Conservation (phyloP, 2,113 vertebrate genomes). For the Porphyrio hochstetteri region DNA sequence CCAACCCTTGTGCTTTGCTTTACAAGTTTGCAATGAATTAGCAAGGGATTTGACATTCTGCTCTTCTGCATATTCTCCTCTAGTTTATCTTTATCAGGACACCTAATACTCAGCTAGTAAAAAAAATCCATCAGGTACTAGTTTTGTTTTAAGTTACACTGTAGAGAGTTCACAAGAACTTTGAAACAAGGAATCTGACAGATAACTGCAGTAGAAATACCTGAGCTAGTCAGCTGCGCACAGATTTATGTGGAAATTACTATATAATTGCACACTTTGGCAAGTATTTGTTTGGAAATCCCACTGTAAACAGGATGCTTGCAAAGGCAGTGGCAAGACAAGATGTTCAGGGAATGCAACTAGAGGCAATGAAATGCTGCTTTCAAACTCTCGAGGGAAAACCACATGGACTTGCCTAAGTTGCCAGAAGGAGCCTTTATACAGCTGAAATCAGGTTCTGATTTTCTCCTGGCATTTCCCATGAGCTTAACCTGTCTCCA, state of each 20-base stretch:
- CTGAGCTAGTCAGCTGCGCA: neutral
- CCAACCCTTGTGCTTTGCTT: neutral
- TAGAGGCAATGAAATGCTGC: neutral
- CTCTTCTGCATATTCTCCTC: neutral
- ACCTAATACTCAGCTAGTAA: neutral
- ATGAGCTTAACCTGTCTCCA: neutral
- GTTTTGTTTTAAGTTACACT: neutral
- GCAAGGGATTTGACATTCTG: neutral
- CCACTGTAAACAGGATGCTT: neutral
- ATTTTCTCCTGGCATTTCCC: neutral
- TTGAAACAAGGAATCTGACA: neutral
- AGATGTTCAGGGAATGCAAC: neutral
- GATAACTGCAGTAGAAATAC: neutral
- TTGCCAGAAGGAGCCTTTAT: neutral
- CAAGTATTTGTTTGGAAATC: neutral
- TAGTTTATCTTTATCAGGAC: neutral
- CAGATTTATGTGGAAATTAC: neutral
- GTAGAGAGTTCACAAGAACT: neutral
- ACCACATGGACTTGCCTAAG: neutral
- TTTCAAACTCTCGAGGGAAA: neutral
- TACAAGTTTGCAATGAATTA: neutral
- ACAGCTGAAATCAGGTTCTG: neutral
- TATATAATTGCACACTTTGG: neutral
- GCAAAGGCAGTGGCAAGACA: neutral
- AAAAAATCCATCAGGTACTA: neutral